Evolutionary conservation across 2,113 vertebrate genomes (phyloP).

Genomic region (Trematocara nigrifrons): DNA sequence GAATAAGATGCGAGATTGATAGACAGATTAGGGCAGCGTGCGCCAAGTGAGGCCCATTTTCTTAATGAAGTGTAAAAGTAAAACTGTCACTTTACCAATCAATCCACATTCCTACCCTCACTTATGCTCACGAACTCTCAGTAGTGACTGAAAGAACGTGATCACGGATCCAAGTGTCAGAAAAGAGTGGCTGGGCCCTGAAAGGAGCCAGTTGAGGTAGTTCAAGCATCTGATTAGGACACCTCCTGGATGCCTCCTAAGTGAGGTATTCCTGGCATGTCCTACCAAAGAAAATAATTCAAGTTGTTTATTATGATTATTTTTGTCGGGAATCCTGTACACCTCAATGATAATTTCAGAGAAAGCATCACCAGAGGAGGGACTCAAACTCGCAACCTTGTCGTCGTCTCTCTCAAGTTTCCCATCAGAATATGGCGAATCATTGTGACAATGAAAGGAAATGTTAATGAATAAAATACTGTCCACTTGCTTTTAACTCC

Average conservation of each 20-base stretch:
- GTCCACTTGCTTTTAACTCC: neutral
- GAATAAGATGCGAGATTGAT: neutral
- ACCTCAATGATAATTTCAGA: neutral
- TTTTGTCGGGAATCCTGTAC: neutral
- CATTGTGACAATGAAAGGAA: neutral
- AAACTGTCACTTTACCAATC: neutral
- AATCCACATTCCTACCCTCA: neutral
- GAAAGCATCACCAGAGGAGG: neutral
- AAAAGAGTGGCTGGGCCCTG: neutral
- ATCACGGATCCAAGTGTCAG: neutral
- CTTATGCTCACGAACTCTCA: neutral
- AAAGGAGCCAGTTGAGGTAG: neutral
- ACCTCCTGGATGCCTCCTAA: neutral
- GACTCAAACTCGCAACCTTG: neutral
- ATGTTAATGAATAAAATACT: neutral
- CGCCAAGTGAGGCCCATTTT: neutral
- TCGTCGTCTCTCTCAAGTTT: accelerated
- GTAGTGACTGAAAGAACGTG: neutral
- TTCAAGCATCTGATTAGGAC: neutral
- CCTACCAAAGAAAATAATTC: neutral
- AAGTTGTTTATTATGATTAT: neutral
- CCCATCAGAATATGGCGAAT: neutral
- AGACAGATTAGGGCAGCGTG: accelerated
- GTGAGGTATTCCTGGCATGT: accelerated
- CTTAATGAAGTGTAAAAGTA: neutral